Evolutionary conservation across 2,888 invertebrate genomes (phyloP).

Genomic region (Pyrrhia umbra): DNA sequence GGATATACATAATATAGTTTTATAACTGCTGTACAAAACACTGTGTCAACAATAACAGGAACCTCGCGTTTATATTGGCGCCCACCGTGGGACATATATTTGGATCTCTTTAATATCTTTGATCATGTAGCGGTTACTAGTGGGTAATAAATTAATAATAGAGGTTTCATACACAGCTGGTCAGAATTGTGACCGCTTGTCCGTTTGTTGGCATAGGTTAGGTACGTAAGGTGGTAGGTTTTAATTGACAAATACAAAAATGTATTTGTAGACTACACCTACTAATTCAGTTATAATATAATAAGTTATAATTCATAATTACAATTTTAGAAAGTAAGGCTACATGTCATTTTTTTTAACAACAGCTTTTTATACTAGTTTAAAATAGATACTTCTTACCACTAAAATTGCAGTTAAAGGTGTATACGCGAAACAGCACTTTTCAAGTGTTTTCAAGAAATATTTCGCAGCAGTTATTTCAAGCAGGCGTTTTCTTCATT

Average conservation of each 20-base stretch:
- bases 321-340: no score
- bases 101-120: constrained; percentile 22
- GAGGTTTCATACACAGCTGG: neutral
- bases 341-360: no score
- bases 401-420: constrained; percentile 18
- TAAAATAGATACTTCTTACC: constrained; percentile 1
- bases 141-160: neutral
- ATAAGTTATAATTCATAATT: no score
- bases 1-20: constrained; percentile 14
- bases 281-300: no score
- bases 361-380: neutral
- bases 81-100: constrained; percentile 50
- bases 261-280: no score
- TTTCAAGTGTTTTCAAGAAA: constrained; percentile 4
- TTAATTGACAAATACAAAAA: no score
- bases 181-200: neutral
- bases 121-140: constrained; percentile 2
- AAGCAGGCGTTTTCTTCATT: constrained; percentile 1
- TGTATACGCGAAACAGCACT: neutral
- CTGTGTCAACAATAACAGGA: constrained; percentile 50
- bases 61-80: constrained; percentile 60
- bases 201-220: no score
- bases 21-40: constrained; percentile 26
- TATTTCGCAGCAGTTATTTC: neutral
- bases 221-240: no score